These are phyloP conservation scores for Trachymyrmex cornetzi DNA, from an alignment of 1,140 invertebrate genomes.

Conservation along the genomic window DNA sequence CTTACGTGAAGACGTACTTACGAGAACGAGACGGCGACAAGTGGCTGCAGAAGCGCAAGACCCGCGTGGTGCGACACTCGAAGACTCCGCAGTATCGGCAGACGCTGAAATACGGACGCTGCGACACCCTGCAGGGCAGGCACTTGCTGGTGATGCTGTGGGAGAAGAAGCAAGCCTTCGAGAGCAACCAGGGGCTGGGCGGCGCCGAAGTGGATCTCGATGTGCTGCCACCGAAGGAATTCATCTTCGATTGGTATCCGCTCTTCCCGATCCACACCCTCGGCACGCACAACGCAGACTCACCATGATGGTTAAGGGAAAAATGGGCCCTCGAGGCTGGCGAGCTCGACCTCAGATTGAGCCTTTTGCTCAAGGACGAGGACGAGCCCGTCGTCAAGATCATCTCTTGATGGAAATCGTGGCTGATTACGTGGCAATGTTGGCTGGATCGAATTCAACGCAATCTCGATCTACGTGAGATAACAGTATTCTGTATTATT, in stretches of 20 bases:
- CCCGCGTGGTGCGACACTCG: slow-evolving; percentile 92
- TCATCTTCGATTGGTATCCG: slow-evolving; percentile 95
- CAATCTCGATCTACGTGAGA: not conserved
- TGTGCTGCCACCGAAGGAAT: slow-evolving; percentile 91
- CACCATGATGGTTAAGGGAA: slow-evolving; percentile 89
- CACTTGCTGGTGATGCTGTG: slow-evolving; percentile 95
- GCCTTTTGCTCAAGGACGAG: slow-evolving; percentile 84
- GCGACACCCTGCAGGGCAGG: slow-evolving; percentile 92
- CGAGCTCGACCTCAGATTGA: slow-evolving; percentile 85
- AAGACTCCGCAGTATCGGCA: slow-evolving; percentile 94
- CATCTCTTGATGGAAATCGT: slow-evolving; percentile 82
- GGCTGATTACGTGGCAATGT: slow-evolving; percentile 7
- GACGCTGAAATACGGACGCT: slow-evolving; percentile 94
- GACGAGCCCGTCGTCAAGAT: slow-evolving; percentile 83
- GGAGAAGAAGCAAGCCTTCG: slow-evolving; percentile 94
- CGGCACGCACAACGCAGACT: slow-evolving; percentile 90
- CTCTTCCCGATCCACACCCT: slow-evolving; percentile 93
- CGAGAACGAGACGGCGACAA: slow-evolving; percentile 93
- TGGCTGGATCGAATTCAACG: not conserved
- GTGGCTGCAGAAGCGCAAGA: slow-evolving; percentile 96
- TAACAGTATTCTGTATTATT: not conserved
- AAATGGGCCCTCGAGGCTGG: slow-evolving; percentile 86
- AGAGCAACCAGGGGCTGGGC: slow-evolving; percentile 95
- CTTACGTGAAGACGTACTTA: slow-evolving; percentile 97
- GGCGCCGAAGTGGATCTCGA: slow-evolving; percentile 94